phyloP scores from a whole-genome alignment of 1,140 invertebrate genomes.

The Leptopilina clavipes region DNA sequence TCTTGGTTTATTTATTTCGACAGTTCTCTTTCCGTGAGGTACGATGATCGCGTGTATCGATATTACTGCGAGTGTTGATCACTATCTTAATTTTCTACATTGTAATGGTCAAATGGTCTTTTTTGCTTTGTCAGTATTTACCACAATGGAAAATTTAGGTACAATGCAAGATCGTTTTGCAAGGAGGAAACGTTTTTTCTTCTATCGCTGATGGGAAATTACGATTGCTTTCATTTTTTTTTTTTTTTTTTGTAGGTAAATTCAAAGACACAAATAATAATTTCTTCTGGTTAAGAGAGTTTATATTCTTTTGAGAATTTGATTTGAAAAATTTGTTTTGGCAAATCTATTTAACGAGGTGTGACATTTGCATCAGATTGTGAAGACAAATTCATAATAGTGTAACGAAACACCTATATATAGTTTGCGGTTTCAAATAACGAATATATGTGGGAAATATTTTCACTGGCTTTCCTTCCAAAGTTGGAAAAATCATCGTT shows the following conservation, averaged over 20 bases:
- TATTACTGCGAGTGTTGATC: not conserved
- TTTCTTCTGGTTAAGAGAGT: not conserved
- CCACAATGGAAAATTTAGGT: not conserved
- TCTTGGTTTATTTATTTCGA: slow-evolving; percentile 16
- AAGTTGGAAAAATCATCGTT: no score
- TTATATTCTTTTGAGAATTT: not conserved
- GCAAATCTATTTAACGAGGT: slow-evolving; percentile 24
- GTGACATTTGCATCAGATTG: not conserved
- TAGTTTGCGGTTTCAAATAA: no score
- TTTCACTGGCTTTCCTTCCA: no score
- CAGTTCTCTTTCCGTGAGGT: not conserved
- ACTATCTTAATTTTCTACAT: slow-evolving; percentile 24
- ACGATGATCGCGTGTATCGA: slow-evolving; percentile 5
- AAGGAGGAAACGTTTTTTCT: not conserved
- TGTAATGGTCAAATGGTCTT: not conserved
- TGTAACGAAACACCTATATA: no score
- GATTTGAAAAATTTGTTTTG: not conserved
- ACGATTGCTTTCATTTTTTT: slow-evolving; percentile 19
- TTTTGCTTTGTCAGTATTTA: not conserved
- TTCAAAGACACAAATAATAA: not conserved
- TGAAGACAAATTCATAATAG: no score
- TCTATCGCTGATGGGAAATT: not conserved
- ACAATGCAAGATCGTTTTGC: slow-evolving; percentile 4
- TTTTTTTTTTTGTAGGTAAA: no score
- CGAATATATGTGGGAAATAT: no score